Base-by-base conservation (phyloP, 1,140 invertebrate species). In the Drosophila ogumai region DNA sequence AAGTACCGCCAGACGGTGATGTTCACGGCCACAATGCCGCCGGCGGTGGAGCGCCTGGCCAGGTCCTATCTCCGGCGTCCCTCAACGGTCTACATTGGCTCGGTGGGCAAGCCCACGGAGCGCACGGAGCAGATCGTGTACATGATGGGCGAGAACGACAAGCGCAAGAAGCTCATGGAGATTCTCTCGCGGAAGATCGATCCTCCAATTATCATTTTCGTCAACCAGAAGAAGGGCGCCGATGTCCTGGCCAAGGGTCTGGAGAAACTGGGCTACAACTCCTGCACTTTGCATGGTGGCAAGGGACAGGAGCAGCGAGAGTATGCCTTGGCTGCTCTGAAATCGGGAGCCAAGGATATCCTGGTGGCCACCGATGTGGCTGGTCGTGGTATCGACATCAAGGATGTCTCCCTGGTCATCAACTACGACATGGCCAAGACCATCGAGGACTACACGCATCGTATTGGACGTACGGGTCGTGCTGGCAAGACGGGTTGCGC, bases 21-120 rank as follows among this genome's bases (percentile, higher is more conserved):
- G 99, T 99, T 99, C 93, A 99, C 99, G 44, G 99, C 99, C 17
- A 99, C 99, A 82, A 99, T 99, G 99, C 98, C 98, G 8, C 96
- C 99, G 3, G 97, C 98, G 8, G 98, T 99, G 3, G 99, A 99
- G 94, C 94, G 99, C 79, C 93, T 99, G 50, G 99, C 99, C 0
- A 94, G 98, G 76, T 98, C 96, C 34, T 99, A 99, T 94, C 93
- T 99, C 8, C 94, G 99, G 63, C 94, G 99, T 88, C 99, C 99
- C 4, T 98, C 99, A 10, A 97, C 99, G 6, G 99, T 99, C 0
- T 99, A 99, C 90, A 99, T 99, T 82, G 99, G 99, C 65, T 98
- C 98, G n/a, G 96, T 98, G 71, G 99, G 99, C 90, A 99, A 99
- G 94, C 99, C 99, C 6, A 98, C 98, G 2, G 99, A 99, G 92